phyloP scores from a whole-genome alignment of 2,797 vertebrate species.

The Centroberyx gerrardi region DNA sequence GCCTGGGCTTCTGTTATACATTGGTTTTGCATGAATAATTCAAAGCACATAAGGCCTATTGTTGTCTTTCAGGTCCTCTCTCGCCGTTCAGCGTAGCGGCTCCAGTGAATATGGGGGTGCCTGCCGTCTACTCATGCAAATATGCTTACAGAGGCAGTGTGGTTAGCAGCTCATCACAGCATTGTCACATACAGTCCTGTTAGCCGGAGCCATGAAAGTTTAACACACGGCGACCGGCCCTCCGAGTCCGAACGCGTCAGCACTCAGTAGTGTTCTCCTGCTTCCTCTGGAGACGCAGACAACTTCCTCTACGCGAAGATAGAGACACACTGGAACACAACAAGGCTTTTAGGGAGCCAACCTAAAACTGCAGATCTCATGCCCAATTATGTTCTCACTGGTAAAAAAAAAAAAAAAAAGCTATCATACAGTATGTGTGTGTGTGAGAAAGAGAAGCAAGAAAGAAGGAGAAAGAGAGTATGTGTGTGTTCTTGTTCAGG shows the following conservation, averaged over 20 bases:
- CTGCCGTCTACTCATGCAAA: conserved; percentile 55
- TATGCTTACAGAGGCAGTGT: conserved; percentile 50
- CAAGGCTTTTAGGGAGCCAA: conserved; percentile 39
- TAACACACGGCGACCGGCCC: conserved; percentile 38
- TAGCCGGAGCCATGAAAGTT: conserved; percentile 40
- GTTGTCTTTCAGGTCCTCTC: conserved; percentile 64
- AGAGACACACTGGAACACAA: conserved; percentile 45
- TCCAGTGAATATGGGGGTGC: conserved; percentile 29
- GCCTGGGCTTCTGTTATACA: conserved; percentile 53
- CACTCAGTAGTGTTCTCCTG: conserved; percentile 19
- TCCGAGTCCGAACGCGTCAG: conserved; percentile 13
- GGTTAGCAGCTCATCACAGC: conserved; percentile 61
- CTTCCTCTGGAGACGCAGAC: conserved; percentile 16
- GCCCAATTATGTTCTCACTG: conserved; percentile 19
- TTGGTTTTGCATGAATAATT: conserved; percentile 81
- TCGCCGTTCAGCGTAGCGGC: conserved; percentile 43
- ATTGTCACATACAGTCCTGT: conserved; percentile 54
- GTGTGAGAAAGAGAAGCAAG: background rate
- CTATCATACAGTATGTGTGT: background rate
- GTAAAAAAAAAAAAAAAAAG: conserved; percentile 7
- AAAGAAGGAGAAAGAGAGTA: background rate
- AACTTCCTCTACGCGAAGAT: conserved; percentile 10
- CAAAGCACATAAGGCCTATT: conserved; percentile 61
- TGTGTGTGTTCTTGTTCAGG: background rate
- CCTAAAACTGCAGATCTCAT: conserved; percentile 29